Conservation (phyloP, 2,797 vertebrate genomes). For the Benthosema pterotum region DNA sequence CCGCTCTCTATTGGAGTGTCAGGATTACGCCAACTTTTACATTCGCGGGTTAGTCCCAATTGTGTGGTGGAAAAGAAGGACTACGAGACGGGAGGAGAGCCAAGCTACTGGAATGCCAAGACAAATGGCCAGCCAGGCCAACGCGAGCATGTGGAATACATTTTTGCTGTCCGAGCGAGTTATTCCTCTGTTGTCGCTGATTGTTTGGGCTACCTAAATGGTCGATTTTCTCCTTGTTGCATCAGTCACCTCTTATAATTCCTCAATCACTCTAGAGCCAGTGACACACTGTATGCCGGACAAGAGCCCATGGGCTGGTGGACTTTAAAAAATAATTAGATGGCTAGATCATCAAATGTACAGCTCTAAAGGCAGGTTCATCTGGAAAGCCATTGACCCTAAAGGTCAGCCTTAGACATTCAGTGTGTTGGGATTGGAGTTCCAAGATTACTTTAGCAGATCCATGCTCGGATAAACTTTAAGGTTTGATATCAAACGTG, state of each 20-base stretch:
- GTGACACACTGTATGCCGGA: constrained; percentile 40
- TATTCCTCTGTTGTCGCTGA: constrained; percentile 79
- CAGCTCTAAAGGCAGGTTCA: constrained; percentile 14
- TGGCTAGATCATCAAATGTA: constrained; percentile 23
- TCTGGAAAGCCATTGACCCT: not conserved
- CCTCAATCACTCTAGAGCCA: constrained; percentile 60
- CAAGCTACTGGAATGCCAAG: constrained; percentile 80
- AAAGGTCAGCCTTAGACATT: constrained; percentile 17
- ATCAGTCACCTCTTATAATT: constrained; percentile 72
- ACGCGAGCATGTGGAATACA: constrained; percentile 78
- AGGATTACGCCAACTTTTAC: constrained; percentile 74
- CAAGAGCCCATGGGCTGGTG: constrained; percentile 34
- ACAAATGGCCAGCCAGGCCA: constrained; percentile 78
- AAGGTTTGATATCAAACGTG: constrained; percentile 16
- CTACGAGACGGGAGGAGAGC: constrained; percentile 60
- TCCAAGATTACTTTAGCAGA: constrained; percentile 14
- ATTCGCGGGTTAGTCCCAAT: constrained; percentile 75
- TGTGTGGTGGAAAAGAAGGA: constrained; percentile 69
- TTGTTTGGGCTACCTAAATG: constrained; percentile 80
- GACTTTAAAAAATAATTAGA: constrained; percentile 41
- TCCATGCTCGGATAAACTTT: constrained; percentile 1
- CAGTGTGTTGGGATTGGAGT: not conserved
- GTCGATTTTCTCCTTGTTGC: constrained; percentile 74
- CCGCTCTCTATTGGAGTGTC: constrained; percentile 72
- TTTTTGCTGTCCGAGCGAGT: constrained; percentile 79